Evolutionary conservation across 2,888 invertebrate species (phyloP).

Genomic region (Lordiphosa fenestrarum): DNA sequence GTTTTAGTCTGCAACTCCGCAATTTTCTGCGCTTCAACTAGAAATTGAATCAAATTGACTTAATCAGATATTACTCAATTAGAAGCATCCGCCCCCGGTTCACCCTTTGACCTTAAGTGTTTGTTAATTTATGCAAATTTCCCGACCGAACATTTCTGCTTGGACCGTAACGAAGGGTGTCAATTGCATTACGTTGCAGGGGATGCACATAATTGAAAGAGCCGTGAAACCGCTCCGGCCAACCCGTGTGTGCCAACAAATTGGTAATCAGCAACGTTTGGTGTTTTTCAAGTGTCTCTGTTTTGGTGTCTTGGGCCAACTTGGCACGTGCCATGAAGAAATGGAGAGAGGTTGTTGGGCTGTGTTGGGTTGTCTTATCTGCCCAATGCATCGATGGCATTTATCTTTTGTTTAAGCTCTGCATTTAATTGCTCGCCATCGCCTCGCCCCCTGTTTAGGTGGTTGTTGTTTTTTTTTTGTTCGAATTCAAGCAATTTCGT

Average conservation of each 20-base stretch:
- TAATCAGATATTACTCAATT: conserved; percentile 21
- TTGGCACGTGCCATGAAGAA: conserved; percentile 30
- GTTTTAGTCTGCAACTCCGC: too few relatives aligned
- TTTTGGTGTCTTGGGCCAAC: background rate
- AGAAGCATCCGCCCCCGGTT: conserved; percentile 13
- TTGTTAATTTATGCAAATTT: conserved; percentile 30
- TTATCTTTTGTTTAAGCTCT: conserved; percentile 5
- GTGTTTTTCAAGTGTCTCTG: conserved; percentile 2
- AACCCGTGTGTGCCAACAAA: conserved; percentile 10
- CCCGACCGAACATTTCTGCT: background rate
- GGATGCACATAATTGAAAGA: conserved; percentile 40
- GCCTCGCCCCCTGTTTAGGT: background rate
- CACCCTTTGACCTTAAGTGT: conserved; percentile 14
- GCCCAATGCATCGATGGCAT: conserved; percentile 23
- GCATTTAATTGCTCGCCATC: conserved; percentile 30
- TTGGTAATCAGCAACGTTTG: conserved; percentile 21
- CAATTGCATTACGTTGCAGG: conserved; percentile 18
- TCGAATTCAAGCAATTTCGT: too few relatives aligned
- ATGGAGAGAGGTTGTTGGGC: conserved; percentile 15
- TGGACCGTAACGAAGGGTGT: conserved; percentile 8
- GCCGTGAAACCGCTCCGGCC: conserved; percentile 1
- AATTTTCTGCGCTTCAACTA: too few relatives aligned
- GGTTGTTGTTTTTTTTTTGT: too few relatives aligned
- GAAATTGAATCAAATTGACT: background rate
- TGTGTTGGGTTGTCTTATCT: conserved; percentile 17